Percentiles rank a stretch among this genome's conserved stretches.
These are phyloP conservation scores for Pristionchus exspectatus DNA, from an alignment of 2,888 invertebrate species.

Conservation along the genomic window DNA sequence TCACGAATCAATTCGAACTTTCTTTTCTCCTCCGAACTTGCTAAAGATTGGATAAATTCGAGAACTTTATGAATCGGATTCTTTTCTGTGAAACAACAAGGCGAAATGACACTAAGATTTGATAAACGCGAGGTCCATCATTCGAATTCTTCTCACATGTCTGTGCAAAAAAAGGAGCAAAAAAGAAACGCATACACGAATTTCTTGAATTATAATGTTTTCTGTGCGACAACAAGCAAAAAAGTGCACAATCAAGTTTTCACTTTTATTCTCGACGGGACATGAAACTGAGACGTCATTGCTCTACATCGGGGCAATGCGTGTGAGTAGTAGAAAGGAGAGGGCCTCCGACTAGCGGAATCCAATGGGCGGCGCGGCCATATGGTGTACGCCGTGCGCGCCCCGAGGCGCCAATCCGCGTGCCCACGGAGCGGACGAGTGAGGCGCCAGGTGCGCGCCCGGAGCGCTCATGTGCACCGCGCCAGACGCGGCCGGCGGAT, in stretches of 20 bases:
- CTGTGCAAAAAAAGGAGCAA: too few species aligned
- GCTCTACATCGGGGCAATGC: not conserved
- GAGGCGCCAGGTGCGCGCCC: not conserved
- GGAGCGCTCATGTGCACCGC: not conserved
- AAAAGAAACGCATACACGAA: too few species aligned
- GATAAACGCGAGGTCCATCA: too few species aligned
- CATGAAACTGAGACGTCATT: conserved; percentile 21
- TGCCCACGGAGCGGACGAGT: conserved; percentile 1
- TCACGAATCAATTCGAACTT: not conserved
- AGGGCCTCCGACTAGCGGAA: not conserved
- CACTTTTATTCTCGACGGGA: conserved; percentile 49
- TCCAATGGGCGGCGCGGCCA: not conserved
- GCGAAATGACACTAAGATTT: too few species aligned
- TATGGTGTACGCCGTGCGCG: not conserved
- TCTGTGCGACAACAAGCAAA: too few species aligned
- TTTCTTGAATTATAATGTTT: too few species aligned
- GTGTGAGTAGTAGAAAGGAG: not conserved
- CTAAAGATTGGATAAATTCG: not conserved
- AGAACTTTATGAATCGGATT: not conserved
- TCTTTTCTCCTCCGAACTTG: conserved; percentile 11
- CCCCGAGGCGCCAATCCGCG: not conserved
- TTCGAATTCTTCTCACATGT: too few species aligned
- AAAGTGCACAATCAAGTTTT: conserved; percentile 24
- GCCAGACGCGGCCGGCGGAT: not conserved
- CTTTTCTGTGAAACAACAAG: not conserved